Base-by-base conservation (phyloP, 2,113 vertebrate species). In the Tychaedon coryphoeus region DNA sequence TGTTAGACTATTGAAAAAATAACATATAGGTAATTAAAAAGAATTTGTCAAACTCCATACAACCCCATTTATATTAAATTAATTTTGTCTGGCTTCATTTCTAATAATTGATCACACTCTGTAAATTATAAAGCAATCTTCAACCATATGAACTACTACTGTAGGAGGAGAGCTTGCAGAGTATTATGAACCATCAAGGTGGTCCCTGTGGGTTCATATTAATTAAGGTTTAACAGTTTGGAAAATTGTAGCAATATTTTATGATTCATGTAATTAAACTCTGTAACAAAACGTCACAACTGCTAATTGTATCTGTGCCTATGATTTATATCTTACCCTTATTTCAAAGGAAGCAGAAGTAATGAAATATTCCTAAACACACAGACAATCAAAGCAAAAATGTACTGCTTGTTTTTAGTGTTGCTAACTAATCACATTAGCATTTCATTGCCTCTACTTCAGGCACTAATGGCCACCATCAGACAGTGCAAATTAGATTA, bases 11-110 rank as follows among this genome's bases (percentile, higher is more conserved):
- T 90, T 98, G 98, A 99, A 99, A 98, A 99, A 99, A 99, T 98
- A 99, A 98, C 98, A 98, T 98, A 99, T 97, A 98, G 98, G 98
- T 99, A 99, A 99, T 99, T 99, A 99, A 99, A 99, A 99, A 96
- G 98, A 98, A 99, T 99, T 99, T 98, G 99, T 99, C 99, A 99
- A 98, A 97, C 98, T 97, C 97, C 93, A 97, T 98, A 98, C 98
- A 96, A 98, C 98, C 98, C 98, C 99, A 99, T 99, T 99, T 99
- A 98, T 99, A 99, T 98, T 98, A 98, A 98, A 99, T 99, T 99
- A 99, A 99, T 99, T 51, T 99, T 99, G 98, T 98, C 98, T 98
- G 96, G 96, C 95, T 97, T 98, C 96, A 98, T 98, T 98, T 98
- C 97, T 98, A 98, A 98, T 98, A 98, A 98, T 98, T 98, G 98